Evolutionary conservation across 2,888 invertebrate species (phyloP).

Genomic region (Loripinus fragilis): DNA sequence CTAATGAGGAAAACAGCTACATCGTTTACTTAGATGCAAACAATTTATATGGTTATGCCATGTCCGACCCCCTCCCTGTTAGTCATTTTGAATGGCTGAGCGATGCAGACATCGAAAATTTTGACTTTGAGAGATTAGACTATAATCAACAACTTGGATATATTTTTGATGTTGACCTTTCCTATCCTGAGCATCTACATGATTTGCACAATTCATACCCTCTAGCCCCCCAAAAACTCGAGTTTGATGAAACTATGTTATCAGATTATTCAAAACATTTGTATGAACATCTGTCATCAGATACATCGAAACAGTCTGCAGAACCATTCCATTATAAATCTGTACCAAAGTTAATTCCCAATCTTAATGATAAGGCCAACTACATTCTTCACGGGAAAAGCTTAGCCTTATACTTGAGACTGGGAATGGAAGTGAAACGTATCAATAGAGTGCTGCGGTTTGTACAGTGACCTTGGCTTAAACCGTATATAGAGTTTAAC

Average conservation of each 20-base stretch:
- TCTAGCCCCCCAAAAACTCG: neutral
- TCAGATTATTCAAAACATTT: neutral
- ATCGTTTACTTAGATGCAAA: neutral
- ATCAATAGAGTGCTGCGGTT: neutral
- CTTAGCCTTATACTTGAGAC: neutral
- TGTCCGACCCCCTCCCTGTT: neutral
- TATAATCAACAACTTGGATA: neutral
- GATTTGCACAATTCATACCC: neutral
- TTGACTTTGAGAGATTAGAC: neutral
- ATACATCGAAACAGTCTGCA: too few species aligned
- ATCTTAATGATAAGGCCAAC: neutral
- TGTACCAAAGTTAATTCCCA: neutral
- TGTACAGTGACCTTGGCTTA: neutral
- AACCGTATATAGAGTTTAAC: neutral
- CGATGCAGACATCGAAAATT: neutral
- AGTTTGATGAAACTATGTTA: neutral
- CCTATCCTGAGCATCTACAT: neutral
- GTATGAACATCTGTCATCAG: too few species aligned
- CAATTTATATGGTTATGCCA: neutral
- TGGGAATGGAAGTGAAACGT: neutral
- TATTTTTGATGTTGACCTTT: neutral
- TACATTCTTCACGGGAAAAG: neutral
- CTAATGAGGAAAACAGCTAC: neutral
- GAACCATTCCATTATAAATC: too few species aligned
- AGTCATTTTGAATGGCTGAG: neutral